phyloP scores from a whole-genome alignment of 1,140 invertebrate species.

The Yoshiicerus persimilis region DNA sequence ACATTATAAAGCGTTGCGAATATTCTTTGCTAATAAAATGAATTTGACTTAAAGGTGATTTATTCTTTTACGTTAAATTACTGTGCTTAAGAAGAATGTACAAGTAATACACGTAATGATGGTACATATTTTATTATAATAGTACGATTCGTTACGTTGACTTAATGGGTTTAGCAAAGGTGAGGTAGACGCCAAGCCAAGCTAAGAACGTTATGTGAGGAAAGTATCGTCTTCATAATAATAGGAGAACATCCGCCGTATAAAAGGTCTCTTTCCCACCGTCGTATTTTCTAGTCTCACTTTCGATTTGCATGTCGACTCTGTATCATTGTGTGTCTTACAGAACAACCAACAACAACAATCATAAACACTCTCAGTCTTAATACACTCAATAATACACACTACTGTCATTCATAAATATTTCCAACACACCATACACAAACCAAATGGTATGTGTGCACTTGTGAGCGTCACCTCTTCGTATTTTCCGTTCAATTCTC shows the following conservation, averaged over 20 bases:
- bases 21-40: not conserved
- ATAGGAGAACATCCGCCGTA: slow-evolving; percentile 43
- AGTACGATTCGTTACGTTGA: not conserved
- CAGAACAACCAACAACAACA: not conserved
- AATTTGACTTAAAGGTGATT: not conserved
- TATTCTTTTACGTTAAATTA: not conserved
- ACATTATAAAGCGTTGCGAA: not conserved
- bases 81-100: not conserved
- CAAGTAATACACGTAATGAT: not conserved
- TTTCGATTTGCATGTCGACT: slow-evolving; percentile 25
- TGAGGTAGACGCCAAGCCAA: not conserved
- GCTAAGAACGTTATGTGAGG: not conserved
- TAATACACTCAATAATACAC: not conserved
- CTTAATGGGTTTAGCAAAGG: not conserved
- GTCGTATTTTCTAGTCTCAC: slow-evolving; percentile 25
- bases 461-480: too few relatives aligned
- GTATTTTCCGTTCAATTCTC: not conserved
- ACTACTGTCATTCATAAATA: not conserved
- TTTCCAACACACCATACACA: not conserved
- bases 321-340: not conserved
- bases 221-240: slow-evolving; percentile 35
- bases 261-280: slow-evolving; percentile 41
- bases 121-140: not conserved
- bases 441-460: not conserved
- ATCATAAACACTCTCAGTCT: not conserved